Conservation (phyloP, 2,888 invertebrate genomes). For the Eupithecia pulchellata region DNA sequence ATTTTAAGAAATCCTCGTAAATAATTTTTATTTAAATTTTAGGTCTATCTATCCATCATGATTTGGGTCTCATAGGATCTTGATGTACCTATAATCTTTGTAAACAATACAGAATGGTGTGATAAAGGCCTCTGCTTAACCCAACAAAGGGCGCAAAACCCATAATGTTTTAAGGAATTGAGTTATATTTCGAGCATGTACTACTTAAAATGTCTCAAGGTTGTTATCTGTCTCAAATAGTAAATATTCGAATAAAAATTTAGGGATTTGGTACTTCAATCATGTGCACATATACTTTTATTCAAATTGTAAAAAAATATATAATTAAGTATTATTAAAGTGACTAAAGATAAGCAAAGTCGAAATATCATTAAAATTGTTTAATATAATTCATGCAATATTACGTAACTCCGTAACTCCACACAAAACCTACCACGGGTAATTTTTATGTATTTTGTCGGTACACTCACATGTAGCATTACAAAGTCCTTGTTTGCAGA, state of each 20-base stretch:
- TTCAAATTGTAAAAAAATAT: neutral
- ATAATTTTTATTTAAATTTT: too few species aligned
- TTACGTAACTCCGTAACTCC: neutral
- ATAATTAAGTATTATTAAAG: neutral
- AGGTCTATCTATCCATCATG: too few species aligned
- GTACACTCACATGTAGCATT: constrained; percentile 90
- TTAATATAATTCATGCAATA: neutral
- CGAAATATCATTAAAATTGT: neutral
- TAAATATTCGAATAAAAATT: too few species aligned
- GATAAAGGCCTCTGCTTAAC: neutral
- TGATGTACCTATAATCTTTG: too few species aligned
- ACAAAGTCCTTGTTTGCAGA: constrained; percentile 85
- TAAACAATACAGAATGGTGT: neutral
- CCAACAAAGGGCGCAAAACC: neutral
- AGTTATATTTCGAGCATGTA: neutral
- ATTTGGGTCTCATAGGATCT: too few species aligned
- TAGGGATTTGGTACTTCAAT: neutral
- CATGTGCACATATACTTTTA: neutral
- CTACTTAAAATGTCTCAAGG: too few species aligned
- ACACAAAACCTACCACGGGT: constrained; percentile 53
- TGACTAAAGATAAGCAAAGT: neutral
- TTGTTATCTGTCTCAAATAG: neutral
- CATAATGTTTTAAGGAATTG: neutral
- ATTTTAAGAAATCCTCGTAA: too few species aligned
- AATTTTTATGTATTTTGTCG: constrained; percentile 71